Evolutionary conservation across 2,113 vertebrate species (phyloP).

Genomic region (Rattus norvegicus): GRCr8 NC_086020.1:46058501-46059000

Average conservation of each 20-base stretch:
- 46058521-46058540: background rate
- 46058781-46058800: background rate
- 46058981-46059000: background rate
- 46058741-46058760: background rate
- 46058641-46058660: background rate
- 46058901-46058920: background rate
- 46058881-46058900: background rate
- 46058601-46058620: constrained; percentile 7
- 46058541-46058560: background rate
- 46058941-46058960: background rate
- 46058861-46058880: background rate
- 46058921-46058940: background rate
- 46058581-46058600: background rate
- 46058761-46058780: background rate
- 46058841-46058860: background rate
- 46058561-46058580: background rate
- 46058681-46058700: no score
- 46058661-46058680: no score
- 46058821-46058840: background rate
- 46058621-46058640: background rate
- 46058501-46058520: background rate
- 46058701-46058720: constrained; percentile 39
- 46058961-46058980: background rate
- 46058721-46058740: background rate
- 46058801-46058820: background rate